Evolutionary conservation across 2,888 invertebrate species (phyloP).

Genomic region (Muschampia plurimacula): DNA sequence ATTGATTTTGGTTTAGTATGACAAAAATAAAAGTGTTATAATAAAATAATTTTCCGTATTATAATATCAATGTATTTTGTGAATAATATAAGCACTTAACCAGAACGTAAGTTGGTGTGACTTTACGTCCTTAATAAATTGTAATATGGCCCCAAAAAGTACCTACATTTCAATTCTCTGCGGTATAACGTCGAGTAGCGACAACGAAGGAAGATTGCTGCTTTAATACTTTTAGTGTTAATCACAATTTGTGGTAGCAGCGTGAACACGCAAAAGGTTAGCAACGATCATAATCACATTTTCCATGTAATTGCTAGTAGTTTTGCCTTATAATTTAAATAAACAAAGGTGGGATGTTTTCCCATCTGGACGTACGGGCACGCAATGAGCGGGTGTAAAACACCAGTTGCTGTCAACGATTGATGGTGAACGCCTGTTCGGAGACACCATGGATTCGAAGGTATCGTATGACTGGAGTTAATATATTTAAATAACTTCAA

Average conservation of each 20-base stretch:
- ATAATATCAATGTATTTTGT: too few relatives aligned
- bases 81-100: neutral
- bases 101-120: neutral
- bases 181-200: constrained; percentile 23
- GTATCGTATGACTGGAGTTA: constrained; percentile 50
- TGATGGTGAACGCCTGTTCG: constrained; percentile 54
- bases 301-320: constrained; percentile 26
- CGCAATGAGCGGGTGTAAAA: constrained; percentile 51
- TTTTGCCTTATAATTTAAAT: constrained; percentile 43
- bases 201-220: constrained; percentile 37
- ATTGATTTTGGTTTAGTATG: too few relatives aligned
- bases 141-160: neutral
- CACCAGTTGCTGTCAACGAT: constrained; percentile 58
- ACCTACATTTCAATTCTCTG: constrained; percentile 18
- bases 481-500: neutral
- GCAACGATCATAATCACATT: constrained; percentile 18
- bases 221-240: constrained; percentile 37
- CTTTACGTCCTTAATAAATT: neutral
- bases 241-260: constrained; percentile 33
- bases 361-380: constrained; percentile 53
- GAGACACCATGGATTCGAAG: constrained; percentile 67
- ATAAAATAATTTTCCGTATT: too few relatives aligned
- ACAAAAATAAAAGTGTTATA: too few relatives aligned
- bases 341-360: constrained; percentile 53
- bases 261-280: constrained; percentile 29